A percentile compares a stretch with the other conserved stretches of the same genome.
These are phyloP conservation scores for Ginglymostoma cirratum DNA, from an alignment of 2,113 vertebrate genomes.

Conservation along the genomic window DNA sequence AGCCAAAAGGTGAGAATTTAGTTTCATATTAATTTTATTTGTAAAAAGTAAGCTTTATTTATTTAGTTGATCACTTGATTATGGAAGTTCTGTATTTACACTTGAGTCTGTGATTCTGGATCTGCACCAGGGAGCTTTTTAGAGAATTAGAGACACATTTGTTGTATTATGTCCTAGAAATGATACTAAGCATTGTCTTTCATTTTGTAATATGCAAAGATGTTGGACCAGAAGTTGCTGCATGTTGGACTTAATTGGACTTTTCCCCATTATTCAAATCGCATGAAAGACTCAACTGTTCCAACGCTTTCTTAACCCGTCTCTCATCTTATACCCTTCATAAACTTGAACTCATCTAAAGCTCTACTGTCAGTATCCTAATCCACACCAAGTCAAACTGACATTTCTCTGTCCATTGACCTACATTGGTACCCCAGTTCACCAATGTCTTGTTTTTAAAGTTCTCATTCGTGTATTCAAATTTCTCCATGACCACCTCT, in stretches of 20 bases:
- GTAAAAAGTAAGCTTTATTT: background rate
- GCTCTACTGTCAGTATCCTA: background rate
- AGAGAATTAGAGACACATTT: background rate
- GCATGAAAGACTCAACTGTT: background rate
- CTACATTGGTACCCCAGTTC: background rate
- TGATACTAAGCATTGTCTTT: background rate
- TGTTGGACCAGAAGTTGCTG: background rate
- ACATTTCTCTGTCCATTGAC: background rate
- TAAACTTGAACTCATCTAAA: background rate
- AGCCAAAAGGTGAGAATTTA: constrained; percentile 75
- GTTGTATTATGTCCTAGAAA: background rate
- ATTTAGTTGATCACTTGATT: background rate
- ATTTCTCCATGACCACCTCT: background rate
- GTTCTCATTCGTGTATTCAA: background rate
- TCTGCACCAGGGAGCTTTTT: background rate
- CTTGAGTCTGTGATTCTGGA: background rate
- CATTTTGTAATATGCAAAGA: background rate
- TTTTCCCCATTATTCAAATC: background rate
- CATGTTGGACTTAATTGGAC: background rate
- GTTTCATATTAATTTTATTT: background rate
- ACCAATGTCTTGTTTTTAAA: background rate
- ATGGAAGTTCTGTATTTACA: background rate
- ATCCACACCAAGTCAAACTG: background rate
- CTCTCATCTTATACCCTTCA: background rate
- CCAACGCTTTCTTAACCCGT: background rate